phyloP scores from a whole-genome alignment of 2,113 vertebrate genomes.

The Tenebrosternarchus preto region DNA sequence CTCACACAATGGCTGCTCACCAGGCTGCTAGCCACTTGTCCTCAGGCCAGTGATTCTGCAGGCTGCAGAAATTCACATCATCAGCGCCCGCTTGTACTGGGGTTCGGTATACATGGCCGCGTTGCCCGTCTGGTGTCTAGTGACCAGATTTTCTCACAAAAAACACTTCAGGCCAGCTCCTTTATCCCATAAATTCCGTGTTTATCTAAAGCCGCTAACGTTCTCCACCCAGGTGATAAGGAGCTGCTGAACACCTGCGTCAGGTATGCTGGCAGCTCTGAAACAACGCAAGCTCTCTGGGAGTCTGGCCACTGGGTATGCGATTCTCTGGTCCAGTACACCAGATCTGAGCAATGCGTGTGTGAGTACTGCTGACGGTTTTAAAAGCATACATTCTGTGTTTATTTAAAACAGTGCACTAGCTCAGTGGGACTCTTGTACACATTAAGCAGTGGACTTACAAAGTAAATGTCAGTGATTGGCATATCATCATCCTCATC shows the following conservation, averaged over 20 bases:
- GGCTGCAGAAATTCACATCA: conserved; percentile 47
- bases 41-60: conserved; percentile 40
- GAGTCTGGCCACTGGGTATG: too few relatives aligned
- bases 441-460: conserved; percentile 71
- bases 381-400: neutral
- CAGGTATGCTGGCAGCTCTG: neutral
- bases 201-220: neutral
- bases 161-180: too few relatives aligned
- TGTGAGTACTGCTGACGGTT: neutral
- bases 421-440: neutral
- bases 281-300: neutral
- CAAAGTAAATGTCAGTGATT: conserved; percentile 93
- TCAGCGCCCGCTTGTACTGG: neutral
- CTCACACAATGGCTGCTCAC: conserved; percentile 42
- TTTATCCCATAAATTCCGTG: neutral
- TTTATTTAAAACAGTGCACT: neutral
- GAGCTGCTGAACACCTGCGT: neutral
- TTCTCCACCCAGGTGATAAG: neutral
- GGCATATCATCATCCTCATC: conserved; percentile 89
- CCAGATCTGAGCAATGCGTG: neutral
- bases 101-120: neutral
- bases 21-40: conserved; percentile 12
- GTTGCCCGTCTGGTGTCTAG: neutral
- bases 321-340: neutral
- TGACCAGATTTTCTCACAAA: too few relatives aligned